These are phyloP conservation scores for Criorhina ranunculi DNA, from an alignment of 2,888 invertebrate species.

Conservation along the genomic window DNA sequence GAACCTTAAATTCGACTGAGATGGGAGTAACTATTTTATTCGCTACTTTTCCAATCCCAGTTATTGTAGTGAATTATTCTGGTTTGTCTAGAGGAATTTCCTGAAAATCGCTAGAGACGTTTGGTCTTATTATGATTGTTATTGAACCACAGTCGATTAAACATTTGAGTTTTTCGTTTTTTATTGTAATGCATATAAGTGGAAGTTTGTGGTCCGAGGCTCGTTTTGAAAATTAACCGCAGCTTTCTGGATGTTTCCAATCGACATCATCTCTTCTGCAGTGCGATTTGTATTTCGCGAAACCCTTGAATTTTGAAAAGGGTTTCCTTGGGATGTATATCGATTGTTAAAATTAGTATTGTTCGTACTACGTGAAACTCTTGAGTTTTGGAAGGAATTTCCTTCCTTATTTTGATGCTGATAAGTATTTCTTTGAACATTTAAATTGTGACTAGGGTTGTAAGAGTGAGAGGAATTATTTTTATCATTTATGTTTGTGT, in stretches of 20 bases:
- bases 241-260: neutral
- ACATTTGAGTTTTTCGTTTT: conserved; percentile 1
- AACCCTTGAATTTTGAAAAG: conserved; percentile 13
- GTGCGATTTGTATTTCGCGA: conserved; percentile 12
- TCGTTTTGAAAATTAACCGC: conserved; percentile 10
- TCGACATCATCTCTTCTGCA: too few species aligned
- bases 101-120: neutral
- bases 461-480: neutral
- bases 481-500: neutral
- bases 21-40: conserved; percentile 20
- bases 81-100: conserved; percentile 7
- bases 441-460: neutral
- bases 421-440: too few species aligned
- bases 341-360: neutral
- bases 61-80: conserved; percentile 1
- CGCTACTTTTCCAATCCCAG: conserved; percentile 9
- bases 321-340: neutral
- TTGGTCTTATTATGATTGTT: neutral
- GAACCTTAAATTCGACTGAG: neutral
- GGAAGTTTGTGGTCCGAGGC: conserved; percentile 11
- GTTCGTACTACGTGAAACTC: too few species aligned
- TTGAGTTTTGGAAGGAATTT: too few species aligned
- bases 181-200: neutral
- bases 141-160: conserved; percentile 1
- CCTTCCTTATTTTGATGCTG: too few species aligned